A percentile compares a stretch with the other conserved stretches of the same genome.
phyloP scores from a whole-genome alignment of 2,888 invertebrate species.

The Dendrolimus houi region DNA sequence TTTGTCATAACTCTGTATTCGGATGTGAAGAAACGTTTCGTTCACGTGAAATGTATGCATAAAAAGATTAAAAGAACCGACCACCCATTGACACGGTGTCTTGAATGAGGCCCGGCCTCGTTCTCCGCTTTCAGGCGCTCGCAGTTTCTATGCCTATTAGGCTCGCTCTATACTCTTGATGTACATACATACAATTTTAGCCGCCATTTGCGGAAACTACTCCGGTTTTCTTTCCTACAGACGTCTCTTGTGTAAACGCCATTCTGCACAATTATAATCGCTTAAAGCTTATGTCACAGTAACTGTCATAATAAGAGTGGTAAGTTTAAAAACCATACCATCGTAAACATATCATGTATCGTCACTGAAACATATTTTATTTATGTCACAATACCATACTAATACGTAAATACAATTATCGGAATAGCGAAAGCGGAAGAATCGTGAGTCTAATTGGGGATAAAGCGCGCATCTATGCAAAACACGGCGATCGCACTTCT shows the following conservation, averaged over 20 bases:
- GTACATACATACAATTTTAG: slow-evolving; percentile 18
- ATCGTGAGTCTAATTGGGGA: slow-evolving; percentile 26
- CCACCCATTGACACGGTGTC: slow-evolving; percentile 54
- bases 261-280: slow-evolving; percentile 11
- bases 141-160: slow-evolving; percentile 36
- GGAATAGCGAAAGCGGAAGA: slow-evolving; percentile 35
- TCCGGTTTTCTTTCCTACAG: slow-evolving; percentile 9
- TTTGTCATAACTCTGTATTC: no score
- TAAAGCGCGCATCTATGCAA: slow-evolving; percentile 66
- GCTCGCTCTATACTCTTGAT: slow-evolving; percentile 27
- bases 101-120: slow-evolving; percentile 60
- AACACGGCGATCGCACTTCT: slow-evolving; percentile 67
- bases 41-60: slow-evolving; percentile 34
- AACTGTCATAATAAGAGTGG: slow-evolving; percentile 14
- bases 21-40: slow-evolving; percentile 26
- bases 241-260: neutral
- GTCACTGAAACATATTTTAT: slow-evolving; percentile 15
- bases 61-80: slow-evolving; percentile 51
- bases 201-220: slow-evolving; percentile 20
- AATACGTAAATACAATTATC: slow-evolving; percentile 32
- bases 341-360: slow-evolving; percentile 33
- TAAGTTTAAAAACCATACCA: slow-evolving; percentile 44
- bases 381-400: slow-evolving; percentile 19
- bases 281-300: neutral
- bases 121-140: slow-evolving; percentile 49